Percentiles rank a stretch among this genome's conserved stretches.
Evolutionary conservation across 2,797 vertebrate species (phyloP).

Genomic region (Potorous gilbertii): DNA sequence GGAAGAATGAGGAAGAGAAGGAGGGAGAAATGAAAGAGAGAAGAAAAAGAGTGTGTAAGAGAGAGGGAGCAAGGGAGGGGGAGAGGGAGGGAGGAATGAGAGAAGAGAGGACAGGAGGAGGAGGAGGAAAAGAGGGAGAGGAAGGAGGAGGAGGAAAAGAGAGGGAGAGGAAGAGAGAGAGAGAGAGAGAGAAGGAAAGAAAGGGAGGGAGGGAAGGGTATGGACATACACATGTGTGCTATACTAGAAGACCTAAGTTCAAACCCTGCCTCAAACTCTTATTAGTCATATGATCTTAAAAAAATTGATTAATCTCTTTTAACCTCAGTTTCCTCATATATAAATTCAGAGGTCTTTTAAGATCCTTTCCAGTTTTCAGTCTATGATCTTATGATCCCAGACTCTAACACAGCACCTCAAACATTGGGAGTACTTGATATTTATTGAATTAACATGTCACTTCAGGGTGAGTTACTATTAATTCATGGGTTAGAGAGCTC

Average conservation of each 20-base stretch:
- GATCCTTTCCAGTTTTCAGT: not conserved
- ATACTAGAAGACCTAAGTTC: not conserved
- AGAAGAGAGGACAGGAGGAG: fast-evolving
- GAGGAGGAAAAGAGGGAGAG: too few species aligned
- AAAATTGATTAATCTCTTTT: not conserved
- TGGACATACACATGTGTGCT: not conserved
- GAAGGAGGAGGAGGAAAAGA: too few species aligned
- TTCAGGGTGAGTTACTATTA: not conserved
- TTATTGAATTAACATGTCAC: not conserved
- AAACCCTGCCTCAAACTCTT: not conserved
- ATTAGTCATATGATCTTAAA: not conserved
- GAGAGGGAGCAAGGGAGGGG: too few species aligned
- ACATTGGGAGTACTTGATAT: not conserved
- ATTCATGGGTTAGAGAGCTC: not conserved
- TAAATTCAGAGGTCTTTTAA: not conserved
- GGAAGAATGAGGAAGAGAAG: too few species aligned
- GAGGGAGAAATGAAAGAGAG: too few species aligned
- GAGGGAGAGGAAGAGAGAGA: too few species aligned
- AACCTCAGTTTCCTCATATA: not conserved
- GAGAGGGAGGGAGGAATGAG: too few species aligned
- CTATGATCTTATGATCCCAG: not conserved
- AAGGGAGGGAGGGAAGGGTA: too few species aligned
- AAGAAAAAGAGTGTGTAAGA: too few species aligned
- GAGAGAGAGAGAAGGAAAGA: too few species aligned
- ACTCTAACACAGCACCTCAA: not conserved